phyloP scores from a whole-genome alignment of 2,113 vertebrate species.

The Perca schrenkii region DNA sequence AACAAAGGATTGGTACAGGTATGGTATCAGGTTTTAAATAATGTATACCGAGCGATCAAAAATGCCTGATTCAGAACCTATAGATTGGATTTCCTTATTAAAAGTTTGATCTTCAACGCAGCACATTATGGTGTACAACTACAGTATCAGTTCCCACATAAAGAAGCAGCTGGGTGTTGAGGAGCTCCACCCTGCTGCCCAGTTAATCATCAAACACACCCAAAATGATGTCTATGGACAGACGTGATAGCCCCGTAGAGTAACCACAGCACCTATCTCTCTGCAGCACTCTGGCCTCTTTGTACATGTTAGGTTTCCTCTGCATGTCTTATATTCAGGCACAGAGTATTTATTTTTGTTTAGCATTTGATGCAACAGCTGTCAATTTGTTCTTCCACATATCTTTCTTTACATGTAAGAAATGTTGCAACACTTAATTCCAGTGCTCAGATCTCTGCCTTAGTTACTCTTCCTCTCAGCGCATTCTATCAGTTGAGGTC shows the following conservation, averaged over 20 bases:
- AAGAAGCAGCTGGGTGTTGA: not conserved
- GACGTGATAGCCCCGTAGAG: constrained; percentile 43
- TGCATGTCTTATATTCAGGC: not conserved
- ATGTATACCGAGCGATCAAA: not conserved
- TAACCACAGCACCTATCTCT: constrained; percentile 32
- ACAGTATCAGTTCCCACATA: not conserved
- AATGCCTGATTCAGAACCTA: not conserved
- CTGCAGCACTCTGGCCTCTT: constrained; percentile 5
- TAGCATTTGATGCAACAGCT: not conserved
- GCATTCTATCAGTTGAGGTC: not conserved
- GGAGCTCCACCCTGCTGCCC: constrained; percentile 24
- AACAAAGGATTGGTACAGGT: not conserved
- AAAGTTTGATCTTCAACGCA: not conserved
- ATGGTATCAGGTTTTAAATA: not conserved
- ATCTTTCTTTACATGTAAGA: not conserved
- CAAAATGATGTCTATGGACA: constrained; percentile 34
- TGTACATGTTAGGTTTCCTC: not conserved
- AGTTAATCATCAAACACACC: constrained; percentile 52
- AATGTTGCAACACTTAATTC: constrained; percentile 19
- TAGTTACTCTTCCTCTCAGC: not conserved
- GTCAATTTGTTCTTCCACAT: constrained; percentile 1
- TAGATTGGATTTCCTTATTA: not conserved
- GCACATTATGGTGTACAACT: not conserved
- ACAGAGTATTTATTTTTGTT: not conserved
- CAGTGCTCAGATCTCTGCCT: not conserved